Conservation (phyloP, 2,113 vertebrate genomes). For the Thamnaconus septentrionalis region DNA sequence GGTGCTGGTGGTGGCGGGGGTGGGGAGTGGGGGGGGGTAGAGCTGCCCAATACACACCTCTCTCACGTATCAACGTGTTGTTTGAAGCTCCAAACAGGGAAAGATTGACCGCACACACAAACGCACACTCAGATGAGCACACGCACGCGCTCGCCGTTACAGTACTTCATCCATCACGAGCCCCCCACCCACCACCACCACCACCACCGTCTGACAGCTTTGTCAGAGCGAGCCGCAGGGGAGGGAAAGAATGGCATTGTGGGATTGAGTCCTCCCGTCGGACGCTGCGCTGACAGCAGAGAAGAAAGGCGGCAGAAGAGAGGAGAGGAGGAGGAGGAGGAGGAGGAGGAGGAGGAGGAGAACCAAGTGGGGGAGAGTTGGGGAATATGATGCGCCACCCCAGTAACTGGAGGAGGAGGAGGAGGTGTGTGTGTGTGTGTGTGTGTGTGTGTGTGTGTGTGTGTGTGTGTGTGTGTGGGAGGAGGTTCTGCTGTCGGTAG, state of each 20-base stretch:
- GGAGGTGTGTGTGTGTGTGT: slow-evolving; percentile 1
- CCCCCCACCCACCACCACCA: slow-evolving; percentile 12
- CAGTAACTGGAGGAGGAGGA: slow-evolving; percentile 12
- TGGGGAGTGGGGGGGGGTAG: no score
- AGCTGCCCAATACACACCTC: no score
- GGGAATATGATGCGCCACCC: slow-evolving; percentile 26
- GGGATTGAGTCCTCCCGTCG: slow-evolving; percentile 65
- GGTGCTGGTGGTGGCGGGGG: no score
- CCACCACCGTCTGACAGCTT: slow-evolving; percentile 59
- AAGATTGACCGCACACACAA: no score
- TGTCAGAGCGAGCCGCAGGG: slow-evolving; percentile 66
- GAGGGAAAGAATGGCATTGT: slow-evolving; percentile 58
- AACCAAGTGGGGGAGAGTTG: slow-evolving; percentile 2
- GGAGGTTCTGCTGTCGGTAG: neutral
- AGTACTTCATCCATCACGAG: neutral
- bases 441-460: neutral
- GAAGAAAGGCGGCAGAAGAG: slow-evolving; percentile 16
- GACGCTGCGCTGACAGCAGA: slow-evolving; percentile 57
- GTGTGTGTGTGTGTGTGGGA: no score
- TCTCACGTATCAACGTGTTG: no score
- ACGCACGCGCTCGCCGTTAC: neutral
- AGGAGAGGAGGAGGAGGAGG: slow-evolving; percentile 1
- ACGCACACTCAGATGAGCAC: neutral
- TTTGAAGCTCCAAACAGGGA: no score
- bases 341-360: neutral